A percentile compares a stretch with the other conserved stretches of the same genome.
Conservation (phyloP, 1,140 invertebrate species). For the Drosophila subpulchrella region DNA sequence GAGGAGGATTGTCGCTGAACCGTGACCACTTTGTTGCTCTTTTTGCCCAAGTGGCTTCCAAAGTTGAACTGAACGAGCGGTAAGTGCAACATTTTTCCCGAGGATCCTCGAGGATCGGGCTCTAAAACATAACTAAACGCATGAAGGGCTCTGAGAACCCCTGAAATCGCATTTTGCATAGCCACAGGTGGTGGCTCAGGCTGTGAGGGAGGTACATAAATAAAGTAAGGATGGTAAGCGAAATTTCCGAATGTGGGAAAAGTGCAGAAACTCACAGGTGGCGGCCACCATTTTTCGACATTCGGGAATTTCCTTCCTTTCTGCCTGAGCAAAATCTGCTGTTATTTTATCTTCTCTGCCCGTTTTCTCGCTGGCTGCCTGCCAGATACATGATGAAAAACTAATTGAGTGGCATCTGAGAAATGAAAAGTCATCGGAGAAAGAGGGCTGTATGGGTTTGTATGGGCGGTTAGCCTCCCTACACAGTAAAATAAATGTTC, state of each 20-base stretch:
- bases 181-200: slow-evolving; percentile 62
- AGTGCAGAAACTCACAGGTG: slow-evolving; percentile 61
- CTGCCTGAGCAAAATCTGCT: slow-evolving; percentile 56
- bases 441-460: slow-evolving; percentile 16
- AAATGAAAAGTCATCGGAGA: slow-evolving; percentile 34
- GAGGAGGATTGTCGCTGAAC: slow-evolving; percentile 57
- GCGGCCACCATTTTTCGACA: slow-evolving; percentile 32
- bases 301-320: slow-evolving; percentile 50
- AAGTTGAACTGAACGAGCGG: slow-evolving; percentile 32
- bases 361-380: slow-evolving; percentile 32
- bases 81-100: slow-evolving; percentile 58
- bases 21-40: slow-evolving; percentile 55
- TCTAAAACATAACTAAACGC: slow-evolving; percentile 60
- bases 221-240: neutral
- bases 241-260: slow-evolving; percentile 33
- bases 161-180: slow-evolving; percentile 35
- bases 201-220: neutral
- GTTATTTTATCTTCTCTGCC: slow-evolving; percentile 22
- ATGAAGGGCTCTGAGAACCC: neutral
- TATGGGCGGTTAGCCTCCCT: slow-evolving; percentile 3
- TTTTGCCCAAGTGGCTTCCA: slow-evolving; percentile 11
- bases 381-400: slow-evolving; percentile 69
- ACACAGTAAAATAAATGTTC: slow-evolving; percentile 7
- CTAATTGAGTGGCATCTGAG: slow-evolving; percentile 70
- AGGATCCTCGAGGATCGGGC: slow-evolving; percentile 55